Conservation (phyloP, 2,888 invertebrate species). For the Volucella zonaria region DNA sequence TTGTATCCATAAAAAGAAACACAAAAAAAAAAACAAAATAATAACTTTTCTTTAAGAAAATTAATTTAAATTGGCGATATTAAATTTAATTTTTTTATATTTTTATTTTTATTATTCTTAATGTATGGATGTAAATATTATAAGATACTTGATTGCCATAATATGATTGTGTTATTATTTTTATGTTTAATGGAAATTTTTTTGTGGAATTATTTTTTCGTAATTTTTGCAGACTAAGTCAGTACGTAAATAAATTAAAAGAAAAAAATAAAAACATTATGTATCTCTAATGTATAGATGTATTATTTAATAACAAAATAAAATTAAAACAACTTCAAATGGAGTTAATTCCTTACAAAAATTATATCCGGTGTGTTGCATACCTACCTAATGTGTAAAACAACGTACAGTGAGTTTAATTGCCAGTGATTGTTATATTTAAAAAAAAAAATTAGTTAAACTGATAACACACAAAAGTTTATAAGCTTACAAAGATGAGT, state of each 20-base stretch:
- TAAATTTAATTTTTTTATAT: constrained; percentile 52
- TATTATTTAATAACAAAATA: constrained; percentile 64
- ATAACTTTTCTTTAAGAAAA: constrained; percentile 67
- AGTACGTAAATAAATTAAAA: constrained; percentile 66
- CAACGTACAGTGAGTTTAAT: constrained; percentile 71
- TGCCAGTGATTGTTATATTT: constrained; percentile 69
- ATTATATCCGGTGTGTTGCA: constrained; percentile 77
- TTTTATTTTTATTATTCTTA: constrained; percentile 36
- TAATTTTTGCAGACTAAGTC: constrained; percentile 61
- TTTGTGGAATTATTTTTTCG: constrained; percentile 11
- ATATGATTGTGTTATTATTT: constrained; percentile 74
- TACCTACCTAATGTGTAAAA: constrained; percentile 76
- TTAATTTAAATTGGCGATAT: constrained; percentile 70
- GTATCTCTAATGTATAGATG: constrained; percentile 69
- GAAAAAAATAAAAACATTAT: constrained; percentile 39
- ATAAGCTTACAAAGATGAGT: constrained; percentile 46
- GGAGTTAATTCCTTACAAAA: constrained; percentile 47
- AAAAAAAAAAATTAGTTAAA: constrained; percentile 55
- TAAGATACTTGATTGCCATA: constrained; percentile 72
- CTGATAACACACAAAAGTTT: constrained; percentile 56
- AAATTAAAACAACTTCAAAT: constrained; percentile 34
- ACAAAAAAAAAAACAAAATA: constrained; percentile 29
- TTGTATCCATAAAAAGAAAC: constrained; percentile 30
- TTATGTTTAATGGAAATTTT: constrained; percentile 65
- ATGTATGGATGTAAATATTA: constrained; percentile 65